A percentile compares a stretch with the other conserved stretches of the same genome.
Evolutionary conservation across 2,113 vertebrate genomes (phyloP).

Genomic region (Cyprichromis sp.): DNA sequence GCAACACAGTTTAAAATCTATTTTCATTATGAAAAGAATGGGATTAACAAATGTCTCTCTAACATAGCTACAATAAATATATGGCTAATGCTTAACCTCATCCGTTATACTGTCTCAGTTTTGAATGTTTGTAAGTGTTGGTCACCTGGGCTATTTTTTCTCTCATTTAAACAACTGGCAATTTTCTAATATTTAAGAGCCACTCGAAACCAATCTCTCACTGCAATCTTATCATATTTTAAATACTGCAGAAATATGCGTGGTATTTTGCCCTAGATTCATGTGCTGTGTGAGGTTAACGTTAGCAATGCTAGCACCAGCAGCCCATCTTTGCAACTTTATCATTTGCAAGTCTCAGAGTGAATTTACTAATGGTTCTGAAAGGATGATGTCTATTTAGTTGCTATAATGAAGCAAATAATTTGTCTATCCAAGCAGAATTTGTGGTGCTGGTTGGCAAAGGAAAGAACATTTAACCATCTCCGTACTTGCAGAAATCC

Average conservation of each 20-base stretch:
- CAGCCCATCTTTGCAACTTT: not conserved
- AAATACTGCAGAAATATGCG: not conserved
- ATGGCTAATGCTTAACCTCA: not conserved
- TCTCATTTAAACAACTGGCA: not conserved
- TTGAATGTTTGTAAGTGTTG: not conserved
- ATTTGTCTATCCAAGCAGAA: not conserved
- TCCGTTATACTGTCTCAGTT: not conserved
- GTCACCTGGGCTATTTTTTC: not conserved
- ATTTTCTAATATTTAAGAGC: not conserved
- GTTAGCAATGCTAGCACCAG: not conserved
- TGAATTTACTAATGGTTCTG: not conserved
- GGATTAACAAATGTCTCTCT: not conserved
- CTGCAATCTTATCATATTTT: not conserved
- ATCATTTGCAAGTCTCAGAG: fast-evolving
- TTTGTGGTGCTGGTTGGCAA: not conserved
- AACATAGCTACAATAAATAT: not conserved
- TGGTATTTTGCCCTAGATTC: not conserved
- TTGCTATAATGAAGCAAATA: not conserved
- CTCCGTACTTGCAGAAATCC: not conserved
- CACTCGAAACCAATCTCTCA: not conserved
- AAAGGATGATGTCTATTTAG: not conserved
- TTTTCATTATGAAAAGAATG: not conserved
- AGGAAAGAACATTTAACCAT: not conserved
- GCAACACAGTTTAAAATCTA: fast-evolving
- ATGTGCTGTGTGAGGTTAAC: not conserved